A percentile compares a stretch with the other conserved stretches of the same genome.
Evolutionary conservation across 2,888 invertebrate species (phyloP).

Genomic region (Meiosimyza decipiens): DNA sequence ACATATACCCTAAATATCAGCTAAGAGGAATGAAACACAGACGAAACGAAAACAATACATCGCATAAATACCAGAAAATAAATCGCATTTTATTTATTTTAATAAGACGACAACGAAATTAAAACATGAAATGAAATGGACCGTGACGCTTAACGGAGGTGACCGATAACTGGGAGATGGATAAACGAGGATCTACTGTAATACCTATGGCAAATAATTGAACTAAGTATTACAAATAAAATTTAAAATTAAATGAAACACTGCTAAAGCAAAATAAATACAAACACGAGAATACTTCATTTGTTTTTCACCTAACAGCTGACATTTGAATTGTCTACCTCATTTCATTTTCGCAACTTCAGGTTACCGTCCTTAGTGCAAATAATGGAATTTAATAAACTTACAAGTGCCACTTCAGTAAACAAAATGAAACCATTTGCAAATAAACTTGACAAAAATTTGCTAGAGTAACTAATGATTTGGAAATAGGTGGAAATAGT

Average conservation of each 20-base stretch:
- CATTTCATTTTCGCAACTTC: neutral
- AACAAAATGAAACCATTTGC: constrained; percentile 13
- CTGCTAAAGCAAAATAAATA: neutral
- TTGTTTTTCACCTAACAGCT: neutral
- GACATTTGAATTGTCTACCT: neutral
- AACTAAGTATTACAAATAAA: neutral
- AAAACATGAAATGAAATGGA: too few species aligned
- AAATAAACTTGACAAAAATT: neutral
- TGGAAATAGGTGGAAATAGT: neutral
- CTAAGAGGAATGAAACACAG: too few species aligned
- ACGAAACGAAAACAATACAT: too few species aligned
- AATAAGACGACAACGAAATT: too few species aligned
- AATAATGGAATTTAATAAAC: constrained; percentile 47
- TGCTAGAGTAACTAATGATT: neutral
- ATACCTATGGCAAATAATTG: neutral
- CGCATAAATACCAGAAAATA: too few species aligned
- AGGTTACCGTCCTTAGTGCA: constrained; percentile 16
- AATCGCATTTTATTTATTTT: too few species aligned
- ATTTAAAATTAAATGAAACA: neutral
- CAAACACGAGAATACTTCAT: constrained; percentile 1
- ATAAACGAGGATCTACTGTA: too few species aligned
- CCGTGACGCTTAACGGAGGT: too few species aligned
- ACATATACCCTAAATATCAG: too few species aligned
- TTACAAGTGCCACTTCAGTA: constrained; percentile 39
- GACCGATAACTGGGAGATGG: too few species aligned